Conservation (phyloP, 2,888 invertebrate species). For the Rutpela maculata region DNA sequence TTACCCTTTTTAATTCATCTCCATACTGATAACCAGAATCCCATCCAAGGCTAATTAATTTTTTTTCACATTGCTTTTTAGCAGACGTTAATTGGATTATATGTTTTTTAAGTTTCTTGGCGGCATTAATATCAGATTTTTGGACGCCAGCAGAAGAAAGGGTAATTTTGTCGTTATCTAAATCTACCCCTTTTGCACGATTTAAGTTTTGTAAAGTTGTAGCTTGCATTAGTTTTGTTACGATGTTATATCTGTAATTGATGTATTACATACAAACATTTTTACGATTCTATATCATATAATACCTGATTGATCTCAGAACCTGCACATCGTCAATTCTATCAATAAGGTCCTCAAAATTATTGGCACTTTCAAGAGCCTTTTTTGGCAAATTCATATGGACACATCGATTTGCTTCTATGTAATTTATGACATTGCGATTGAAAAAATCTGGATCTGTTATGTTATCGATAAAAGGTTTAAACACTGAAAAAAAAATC, state of each 20-base stretch:
- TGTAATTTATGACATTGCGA: constrained; percentile 88
- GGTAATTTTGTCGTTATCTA: constrained; percentile 77
- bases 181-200: constrained; percentile 86
- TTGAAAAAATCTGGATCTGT: constrained; percentile 95
- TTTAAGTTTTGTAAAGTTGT: constrained; percentile 93
- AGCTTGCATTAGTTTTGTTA: constrained; percentile 95
- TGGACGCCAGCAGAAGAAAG: constrained; percentile 77
- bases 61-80: constrained; percentile 87
- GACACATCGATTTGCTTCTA: constrained; percentile 85
- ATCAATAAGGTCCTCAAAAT: constrained; percentile 92
- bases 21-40: constrained; percentile 77
- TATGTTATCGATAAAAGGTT: constrained; percentile 87
- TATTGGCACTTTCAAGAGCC: constrained; percentile 91
- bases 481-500: constrained; percentile 79
- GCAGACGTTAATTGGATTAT: constrained; percentile 89
- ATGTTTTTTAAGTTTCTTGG: constrained; percentile 89
- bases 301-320: constrained; percentile 86
- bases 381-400: constrained; percentile 86
- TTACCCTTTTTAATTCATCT: constrained; percentile 64
- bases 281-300: not conserved
- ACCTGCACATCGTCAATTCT: constrained; percentile 88
- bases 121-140: constrained; percentile 87
- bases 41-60: constrained; percentile 85
- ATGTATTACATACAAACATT: not conserved
- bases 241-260: constrained; percentile 84